Evolutionary conservation across 53 echinoderm and acorn worm species (phyloP).

Genomic region (Henricia sp.): DNA sequence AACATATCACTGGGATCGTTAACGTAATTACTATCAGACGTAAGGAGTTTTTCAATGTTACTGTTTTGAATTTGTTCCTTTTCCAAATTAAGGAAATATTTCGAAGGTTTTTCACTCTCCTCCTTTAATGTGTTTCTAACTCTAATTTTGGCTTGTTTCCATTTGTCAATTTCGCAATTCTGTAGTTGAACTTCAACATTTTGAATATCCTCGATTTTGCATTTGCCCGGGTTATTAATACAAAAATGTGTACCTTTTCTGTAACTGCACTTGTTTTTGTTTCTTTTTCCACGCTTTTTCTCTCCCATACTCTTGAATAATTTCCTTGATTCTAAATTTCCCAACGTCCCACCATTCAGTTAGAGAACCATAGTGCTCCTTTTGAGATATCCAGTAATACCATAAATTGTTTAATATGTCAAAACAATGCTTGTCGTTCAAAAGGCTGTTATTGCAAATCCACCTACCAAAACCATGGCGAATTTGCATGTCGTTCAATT

Average conservation of each 20-base stretch:
- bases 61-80: neutral
- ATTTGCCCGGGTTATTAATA: neutral
- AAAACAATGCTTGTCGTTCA: neutral
- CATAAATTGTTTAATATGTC: neutral
- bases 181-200: neutral
- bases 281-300: neutral
- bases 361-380: neutral
- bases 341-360: neutral
- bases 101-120: neutral
- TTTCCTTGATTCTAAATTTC: neutral
- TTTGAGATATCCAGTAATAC: neutral
- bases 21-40: neutral
- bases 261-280: neutral
- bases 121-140: neutral
- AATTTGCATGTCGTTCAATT: neutral
- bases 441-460: neutral
- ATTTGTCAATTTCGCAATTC: neutral
- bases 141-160: neutral
- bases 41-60: neutral
- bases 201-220: neutral
- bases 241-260: neutral
- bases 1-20: neutral
- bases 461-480: neutral
- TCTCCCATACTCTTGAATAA: neutral
- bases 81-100: neutral